Conservation (phyloP, 1,140 invertebrate species). For the Armadillidium nasatum region DNA sequence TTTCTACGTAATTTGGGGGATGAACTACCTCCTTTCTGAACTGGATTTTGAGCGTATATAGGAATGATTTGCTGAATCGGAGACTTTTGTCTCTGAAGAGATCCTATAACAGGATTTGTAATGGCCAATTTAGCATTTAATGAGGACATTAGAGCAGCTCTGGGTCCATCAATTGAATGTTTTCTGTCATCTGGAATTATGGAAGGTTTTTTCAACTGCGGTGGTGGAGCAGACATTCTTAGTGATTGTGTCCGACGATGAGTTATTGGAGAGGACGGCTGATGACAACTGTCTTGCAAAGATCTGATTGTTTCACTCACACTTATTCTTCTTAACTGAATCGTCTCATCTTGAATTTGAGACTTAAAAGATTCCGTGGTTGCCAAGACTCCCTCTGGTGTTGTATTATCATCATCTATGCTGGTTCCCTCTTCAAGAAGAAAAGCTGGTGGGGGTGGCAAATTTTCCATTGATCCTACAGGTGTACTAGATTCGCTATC, state of each 20-base stretch:
- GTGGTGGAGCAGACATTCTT: not conserved
- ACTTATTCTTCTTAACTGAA: constrained; percentile 51
- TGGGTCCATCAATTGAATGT: not conserved
- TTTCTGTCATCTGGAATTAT: not conserved
- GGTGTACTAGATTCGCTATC: constrained; percentile 46
- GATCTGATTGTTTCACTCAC: constrained; percentile 84
- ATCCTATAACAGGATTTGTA: not conserved
- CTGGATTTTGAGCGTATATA: not conserved
- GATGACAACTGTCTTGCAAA: constrained; percentile 75
- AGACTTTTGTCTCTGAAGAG: not conserved
- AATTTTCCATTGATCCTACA: constrained; percentile 56
- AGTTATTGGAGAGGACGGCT: constrained; percentile 73
- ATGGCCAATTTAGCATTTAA: not conserved
- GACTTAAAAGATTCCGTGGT: constrained; percentile 12
- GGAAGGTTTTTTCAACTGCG: not conserved
- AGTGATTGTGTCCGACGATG: not conserved
- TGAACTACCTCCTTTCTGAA: not conserved
- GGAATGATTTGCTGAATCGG: constrained; percentile 2
- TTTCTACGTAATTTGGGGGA: not conserved
- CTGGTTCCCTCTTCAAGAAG: constrained; percentile 53
- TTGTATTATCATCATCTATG: constrained; percentile 28
- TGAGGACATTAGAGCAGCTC: not conserved
- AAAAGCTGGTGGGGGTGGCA: constrained; percentile 79
- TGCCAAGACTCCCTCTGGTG: constrained; percentile 24
- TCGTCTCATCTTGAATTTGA: constrained; percentile 11